These are phyloP conservation scores for Brachymystax lenok DNA, from an alignment of 2,797 vertebrate species.

Conservation along the genomic window DNA sequence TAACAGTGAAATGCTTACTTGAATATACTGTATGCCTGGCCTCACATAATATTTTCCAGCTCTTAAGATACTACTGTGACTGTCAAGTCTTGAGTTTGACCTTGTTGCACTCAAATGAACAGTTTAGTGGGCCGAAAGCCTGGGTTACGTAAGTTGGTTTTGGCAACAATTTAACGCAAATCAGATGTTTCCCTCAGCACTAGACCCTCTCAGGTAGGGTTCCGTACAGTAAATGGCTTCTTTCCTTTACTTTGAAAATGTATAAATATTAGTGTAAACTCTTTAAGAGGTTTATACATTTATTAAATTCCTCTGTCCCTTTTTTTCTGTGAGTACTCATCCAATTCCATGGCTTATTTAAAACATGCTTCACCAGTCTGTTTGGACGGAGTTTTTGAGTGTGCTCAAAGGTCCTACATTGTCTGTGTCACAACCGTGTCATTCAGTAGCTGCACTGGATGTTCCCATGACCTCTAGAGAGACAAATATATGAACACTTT, in stretches of 20 bases:
- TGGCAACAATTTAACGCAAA: conserved; percentile 25
- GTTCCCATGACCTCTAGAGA: conserved; percentile 18
- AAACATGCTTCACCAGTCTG: conserved; percentile 29
- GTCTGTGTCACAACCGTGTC: conserved; percentile 26
- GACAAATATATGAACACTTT: conserved; percentile 16
- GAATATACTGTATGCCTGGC: neutral
- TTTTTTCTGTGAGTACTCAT: conserved; percentile 42
- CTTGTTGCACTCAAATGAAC: neutral
- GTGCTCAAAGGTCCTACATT: conserved; percentile 27
- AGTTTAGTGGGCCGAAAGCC: neutral
- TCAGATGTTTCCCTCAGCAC: conserved; percentile 31
- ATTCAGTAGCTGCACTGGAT: conserved; percentile 34
- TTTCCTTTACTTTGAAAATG: conserved; percentile 46
- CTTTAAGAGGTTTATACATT: conserved; percentile 71
- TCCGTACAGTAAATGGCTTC: conserved; percentile 43
- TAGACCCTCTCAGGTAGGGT: conserved; percentile 45
- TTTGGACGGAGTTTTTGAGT: conserved; percentile 25
- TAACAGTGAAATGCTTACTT: too few species aligned
- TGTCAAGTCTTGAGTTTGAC: neutral
- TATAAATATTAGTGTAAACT: conserved; percentile 72
- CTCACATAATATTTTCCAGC: conserved; percentile 3
- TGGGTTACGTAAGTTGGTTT: neutral
- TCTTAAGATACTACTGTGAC: conserved; percentile 2
- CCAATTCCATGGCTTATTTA: conserved; percentile 41
- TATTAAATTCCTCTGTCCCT: conserved; percentile 56